Percentiles rank a stretch among this genome's conserved stretches.
These are phyloP conservation scores for Platichthys flesus DNA, from an alignment of 2,113 vertebrate genomes.

Conservation along the genomic window DNA sequence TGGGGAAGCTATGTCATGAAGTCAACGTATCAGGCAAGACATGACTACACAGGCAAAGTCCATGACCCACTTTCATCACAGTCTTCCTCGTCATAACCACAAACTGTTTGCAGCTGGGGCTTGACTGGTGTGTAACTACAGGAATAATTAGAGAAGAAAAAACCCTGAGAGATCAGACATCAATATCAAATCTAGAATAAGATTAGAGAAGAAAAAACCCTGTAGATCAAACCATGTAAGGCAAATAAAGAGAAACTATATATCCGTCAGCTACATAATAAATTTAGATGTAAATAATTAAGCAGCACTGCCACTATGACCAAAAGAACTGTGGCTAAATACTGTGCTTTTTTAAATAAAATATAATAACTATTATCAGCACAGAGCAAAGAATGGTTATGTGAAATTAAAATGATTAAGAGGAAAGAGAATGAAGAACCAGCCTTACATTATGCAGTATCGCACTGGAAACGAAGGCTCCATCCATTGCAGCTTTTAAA, in stretches of 20 bases:
- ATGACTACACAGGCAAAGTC: slow-evolving; percentile 12
- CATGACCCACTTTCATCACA: slow-evolving; percentile 39
- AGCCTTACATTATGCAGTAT: neutral
- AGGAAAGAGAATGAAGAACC: neutral
- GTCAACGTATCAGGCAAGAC: slow-evolving; percentile 21
- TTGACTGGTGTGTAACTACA: neutral
- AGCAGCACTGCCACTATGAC: too few relatives aligned
- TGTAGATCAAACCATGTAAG: neutral
- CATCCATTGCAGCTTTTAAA: neutral
- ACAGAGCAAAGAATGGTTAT: too few relatives aligned
- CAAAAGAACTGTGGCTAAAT: neutral
- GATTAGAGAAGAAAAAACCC: neutral
- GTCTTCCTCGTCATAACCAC: slow-evolving; percentile 1
- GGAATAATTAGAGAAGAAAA: neutral
- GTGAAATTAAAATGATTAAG: too few relatives aligned
- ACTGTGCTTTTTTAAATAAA: neutral
- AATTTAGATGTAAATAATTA: neutral
- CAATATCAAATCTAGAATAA: neutral
- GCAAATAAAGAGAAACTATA: neutral
- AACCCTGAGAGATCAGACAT: neutral
- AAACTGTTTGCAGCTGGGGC: neutral
- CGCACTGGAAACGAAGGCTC: neutral
- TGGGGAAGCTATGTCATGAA: slow-evolving; percentile 19
- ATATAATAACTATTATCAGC: neutral
- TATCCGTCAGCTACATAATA: neutral